Evolutionary conservation across 2,113 vertebrate species (phyloP).

Genomic region (Sporophila hypoxantha): DNA sequence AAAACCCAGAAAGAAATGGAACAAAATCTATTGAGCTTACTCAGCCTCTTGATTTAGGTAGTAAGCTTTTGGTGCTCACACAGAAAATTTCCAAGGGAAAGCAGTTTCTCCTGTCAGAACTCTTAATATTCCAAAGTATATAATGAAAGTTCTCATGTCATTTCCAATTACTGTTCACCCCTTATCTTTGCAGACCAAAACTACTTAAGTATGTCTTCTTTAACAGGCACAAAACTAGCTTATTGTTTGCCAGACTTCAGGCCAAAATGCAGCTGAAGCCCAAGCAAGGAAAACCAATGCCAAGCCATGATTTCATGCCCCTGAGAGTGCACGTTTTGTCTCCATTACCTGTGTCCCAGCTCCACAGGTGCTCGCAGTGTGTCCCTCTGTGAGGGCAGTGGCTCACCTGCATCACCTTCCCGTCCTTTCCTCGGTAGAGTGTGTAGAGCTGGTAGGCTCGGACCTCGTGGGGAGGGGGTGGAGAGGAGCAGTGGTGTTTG

Average conservation of each 20-base stretch:
- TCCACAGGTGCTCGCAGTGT: background rate
- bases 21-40: fast-evolving
- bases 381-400: background rate
- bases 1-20: background rate
- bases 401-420: constrained; percentile 93
- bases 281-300: background rate
- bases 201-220: background rate
- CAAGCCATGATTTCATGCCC: background rate
- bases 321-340: background rate
- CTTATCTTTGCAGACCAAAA: background rate
- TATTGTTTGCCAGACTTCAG: background rate
- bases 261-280: background rate
- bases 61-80: background rate
- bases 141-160: background rate
- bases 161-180: background rate
- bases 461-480: constrained; percentile 83
- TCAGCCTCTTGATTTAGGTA: background rate
- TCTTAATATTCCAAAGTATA: background rate
- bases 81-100: background rate
- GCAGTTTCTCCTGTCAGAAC: background rate
- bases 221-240: background rate
- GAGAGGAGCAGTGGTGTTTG: constrained; percentile 67
- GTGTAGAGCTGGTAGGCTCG: constrained; percentile 96
- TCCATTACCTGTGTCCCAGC: fast-evolving
- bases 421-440: constrained; percentile 86